Base-by-base conservation (phyloP, 2,888 invertebrate species). In the Ectropis crepuscularia region DNA sequence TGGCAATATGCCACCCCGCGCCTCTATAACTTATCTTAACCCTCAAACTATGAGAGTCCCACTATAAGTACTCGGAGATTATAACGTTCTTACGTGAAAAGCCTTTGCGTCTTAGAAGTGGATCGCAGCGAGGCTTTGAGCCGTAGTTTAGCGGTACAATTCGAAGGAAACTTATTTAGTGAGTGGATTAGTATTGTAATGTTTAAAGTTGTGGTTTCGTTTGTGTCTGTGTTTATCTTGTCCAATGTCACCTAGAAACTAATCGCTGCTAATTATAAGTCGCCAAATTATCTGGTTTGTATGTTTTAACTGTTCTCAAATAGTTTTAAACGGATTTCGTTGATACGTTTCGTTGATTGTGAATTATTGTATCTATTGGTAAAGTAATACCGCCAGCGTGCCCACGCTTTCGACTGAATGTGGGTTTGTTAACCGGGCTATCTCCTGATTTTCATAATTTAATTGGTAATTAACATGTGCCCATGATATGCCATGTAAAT, bases 51-150 rank as follows among this genome's bases (percentile, higher is more conserved):
- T 46, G 54, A 54, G 54, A 46, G 47, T 42, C 57, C 50, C 6
- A 47, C 59, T 10, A 53, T 50, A 59, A 59, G 58, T 50, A 60
- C 50, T 60, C 43, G n/a, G 37, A 63, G 64, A 60, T 64, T 59
- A 64, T 60, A 45, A 55, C 47, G 59, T 51, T 54, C 58, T 54
- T 59, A 58, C 53, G 63, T 49, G 49, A 58, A 62, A 58, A 55
- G 55, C 59, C 42, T 59, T 51, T 43, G 48, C 55, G 50, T 55
- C 51, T 59, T 28, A 51, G 53, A 49, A 54, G 39, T 59, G 39
- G 43, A 61, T 49, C 39, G 37, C 36, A 38, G 39, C 16, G 47
- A 37, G 51, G 10, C 45, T 50, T 63, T 45, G 53, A 45, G 45
- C 37, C 37, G 6, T 37, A 51, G 50, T 49, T 42, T 49, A 49